Percentiles rank a stretch among this genome's conserved stretches.
These are phyloP conservation scores for Diplolepis rosae DNA, from an alignment of 2,888 invertebrate genomes.

Conservation along the genomic window DNA sequence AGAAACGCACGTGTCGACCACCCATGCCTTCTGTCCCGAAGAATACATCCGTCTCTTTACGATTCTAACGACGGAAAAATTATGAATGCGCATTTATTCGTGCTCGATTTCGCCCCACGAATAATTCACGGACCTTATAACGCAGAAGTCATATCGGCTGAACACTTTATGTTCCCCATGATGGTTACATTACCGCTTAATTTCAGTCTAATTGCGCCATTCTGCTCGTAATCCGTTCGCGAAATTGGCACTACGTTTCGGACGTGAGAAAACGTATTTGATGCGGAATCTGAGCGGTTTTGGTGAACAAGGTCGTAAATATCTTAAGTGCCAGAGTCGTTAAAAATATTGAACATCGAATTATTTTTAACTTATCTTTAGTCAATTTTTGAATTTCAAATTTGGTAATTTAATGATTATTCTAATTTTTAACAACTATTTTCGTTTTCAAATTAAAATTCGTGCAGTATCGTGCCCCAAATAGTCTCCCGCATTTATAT, in stretches of 20 bases:
- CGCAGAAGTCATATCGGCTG: background rate
- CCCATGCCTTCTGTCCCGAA: background rate
- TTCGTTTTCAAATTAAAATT: too few relatives aligned
- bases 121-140: background rate
- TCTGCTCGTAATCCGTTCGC: slow-evolving; percentile 15
- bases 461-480: too few relatives aligned
- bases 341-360: background rate
- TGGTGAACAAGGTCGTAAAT: background rate
- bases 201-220: slow-evolving; percentile 22
- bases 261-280: slow-evolving; percentile 4
- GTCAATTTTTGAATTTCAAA: background rate
- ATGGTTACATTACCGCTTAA: slow-evolving; percentile 3
- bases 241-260: slow-evolving; percentile 8
- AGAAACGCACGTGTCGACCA: background rate
- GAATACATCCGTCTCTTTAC: background rate
- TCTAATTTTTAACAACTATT: too few relatives aligned
- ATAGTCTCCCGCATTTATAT: too few relatives aligned
- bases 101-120: too few relatives aligned
- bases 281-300: background rate
- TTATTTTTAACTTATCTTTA: background rate
- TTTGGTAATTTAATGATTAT: too few relatives aligned
- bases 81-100: slow-evolving; percentile 9
- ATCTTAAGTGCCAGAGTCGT: background rate
- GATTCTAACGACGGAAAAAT: background rate
- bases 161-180: background rate